A percentile compares a stretch with the other conserved stretches of the same genome.
phyloP scores from a whole-genome alignment of 2,888 invertebrate genomes.

The Calliopum simillimum region DNA sequence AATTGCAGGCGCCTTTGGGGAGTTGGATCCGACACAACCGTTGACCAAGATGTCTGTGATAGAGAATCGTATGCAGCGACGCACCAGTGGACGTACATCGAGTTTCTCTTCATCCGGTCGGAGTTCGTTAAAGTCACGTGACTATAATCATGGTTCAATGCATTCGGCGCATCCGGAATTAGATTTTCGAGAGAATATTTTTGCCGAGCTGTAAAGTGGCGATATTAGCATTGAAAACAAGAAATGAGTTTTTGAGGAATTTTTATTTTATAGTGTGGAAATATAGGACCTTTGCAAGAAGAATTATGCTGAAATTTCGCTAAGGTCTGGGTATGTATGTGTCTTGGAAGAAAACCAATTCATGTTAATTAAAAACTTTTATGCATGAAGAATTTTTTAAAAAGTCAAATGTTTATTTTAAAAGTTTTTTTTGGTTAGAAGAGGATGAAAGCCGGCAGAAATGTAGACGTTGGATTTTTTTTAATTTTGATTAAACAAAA shows the following conservation, averaged over 20 bases:
- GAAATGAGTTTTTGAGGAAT: neutral
- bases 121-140: conserved; percentile 65
- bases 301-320: too few relatives aligned
- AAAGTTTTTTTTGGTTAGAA: too few relatives aligned
- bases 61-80: conserved; percentile 63
- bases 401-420: too few relatives aligned
- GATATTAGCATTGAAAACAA: neutral
- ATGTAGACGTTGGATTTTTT: too few relatives aligned
- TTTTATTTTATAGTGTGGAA: too few relatives aligned
- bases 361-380: too few relatives aligned
- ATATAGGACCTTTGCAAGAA: too few relatives aligned
- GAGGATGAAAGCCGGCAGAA: too few relatives aligned
- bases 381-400: too few relatives aligned
- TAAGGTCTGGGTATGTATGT: too few relatives aligned
- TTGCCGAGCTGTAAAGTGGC: conserved; percentile 62
- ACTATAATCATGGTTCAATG: conserved; percentile 59
- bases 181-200: conserved; percentile 66
- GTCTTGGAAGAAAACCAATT: too few relatives aligned
- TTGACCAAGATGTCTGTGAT: conserved; percentile 65
- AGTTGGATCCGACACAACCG: conserved; percentile 63
- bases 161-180: conserved; percentile 64
- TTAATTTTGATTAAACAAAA: too few relatives aligned
- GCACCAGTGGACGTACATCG: conserved; percentile 57
- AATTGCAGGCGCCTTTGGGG: conserved; percentile 64
- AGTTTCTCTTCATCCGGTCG: conserved; percentile 63